Conservation (phyloP, 2,888 invertebrate genomes). For the Meghimatium bilineatum region DNA sequence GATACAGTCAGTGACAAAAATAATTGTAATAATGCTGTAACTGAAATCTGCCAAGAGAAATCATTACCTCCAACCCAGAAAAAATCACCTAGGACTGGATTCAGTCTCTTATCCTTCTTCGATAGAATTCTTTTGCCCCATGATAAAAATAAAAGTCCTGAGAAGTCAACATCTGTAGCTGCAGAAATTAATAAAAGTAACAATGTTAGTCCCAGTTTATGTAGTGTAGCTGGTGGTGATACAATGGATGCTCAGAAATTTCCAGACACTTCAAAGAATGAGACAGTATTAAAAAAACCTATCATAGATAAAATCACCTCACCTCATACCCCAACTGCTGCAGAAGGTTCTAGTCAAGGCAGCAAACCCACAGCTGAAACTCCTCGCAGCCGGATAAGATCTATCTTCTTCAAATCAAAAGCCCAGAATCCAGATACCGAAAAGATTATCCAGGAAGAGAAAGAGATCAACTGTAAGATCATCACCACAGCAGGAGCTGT, state of each 20-base stretch:
- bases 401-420: conserved; percentile 44
- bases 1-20: neutral
- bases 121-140: conserved; percentile 68
- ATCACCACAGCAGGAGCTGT: conserved; percentile 50
- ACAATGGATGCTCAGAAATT: neutral
- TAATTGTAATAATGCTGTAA: neutral
- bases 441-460: conserved; percentile 46
- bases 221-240: neutral
- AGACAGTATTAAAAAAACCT: neutral
- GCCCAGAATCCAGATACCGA: conserved; percentile 42
- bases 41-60: neutral
- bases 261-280: neutral
- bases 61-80: conserved; percentile 18
- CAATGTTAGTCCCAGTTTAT: neutral
- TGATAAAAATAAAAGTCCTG: conserved; percentile 47
- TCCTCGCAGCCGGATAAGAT: conserved; percentile 25
- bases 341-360: neutral
- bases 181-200: conserved; percentile 9
- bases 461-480: conserved; percentile 44
- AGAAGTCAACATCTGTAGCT: conserved; percentile 10
- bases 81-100: conserved; percentile 57
- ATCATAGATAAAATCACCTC: neutral
- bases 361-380: neutral
- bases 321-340: neutral
- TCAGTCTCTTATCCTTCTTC: conserved; percentile 68